phyloP scores from a whole-genome alignment of 2,113 vertebrate genomes.

The Paramormyrops kingsleyae region DNA sequence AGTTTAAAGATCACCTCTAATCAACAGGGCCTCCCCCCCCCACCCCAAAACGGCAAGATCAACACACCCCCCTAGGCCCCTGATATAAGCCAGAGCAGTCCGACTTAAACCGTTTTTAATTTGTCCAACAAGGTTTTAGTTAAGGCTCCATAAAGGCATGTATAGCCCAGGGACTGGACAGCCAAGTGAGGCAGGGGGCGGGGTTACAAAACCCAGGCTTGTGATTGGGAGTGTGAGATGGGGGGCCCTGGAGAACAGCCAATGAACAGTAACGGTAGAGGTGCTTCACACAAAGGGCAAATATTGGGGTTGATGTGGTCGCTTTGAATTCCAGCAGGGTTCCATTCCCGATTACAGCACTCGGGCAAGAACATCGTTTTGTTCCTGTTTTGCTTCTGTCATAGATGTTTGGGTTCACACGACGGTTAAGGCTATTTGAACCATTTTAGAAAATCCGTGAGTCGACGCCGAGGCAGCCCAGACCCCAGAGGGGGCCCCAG shows the following conservation, averaged over 20 bases:
- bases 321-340: constrained; percentile 45
- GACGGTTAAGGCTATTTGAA: background rate
- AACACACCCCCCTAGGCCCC: constrained; percentile 61
- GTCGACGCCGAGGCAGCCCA: background rate
- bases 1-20: constrained; percentile 64
- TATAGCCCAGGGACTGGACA: constrained; percentile 41
- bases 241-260: constrained; percentile 50
- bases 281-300: constrained; percentile 36
- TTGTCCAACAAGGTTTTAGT: constrained; percentile 71
- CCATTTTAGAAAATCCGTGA: background rate
- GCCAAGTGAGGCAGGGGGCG: constrained; percentile 57
- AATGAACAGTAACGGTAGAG: constrained; percentile 17
- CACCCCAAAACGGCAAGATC: constrained; percentile 48
- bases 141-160: constrained; percentile 55
- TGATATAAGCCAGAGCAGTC: constrained; percentile 69
- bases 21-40: constrained; percentile 46
- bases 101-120: constrained; percentile 72
- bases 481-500: background rate
- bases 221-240: background rate
- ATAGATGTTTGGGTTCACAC: background rate
- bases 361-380: background rate
- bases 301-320: constrained; percentile 45
- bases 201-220: constrained; percentile 51
- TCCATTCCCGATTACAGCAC: constrained; percentile 21
- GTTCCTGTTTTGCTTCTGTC: background rate